phyloP scores from a whole-genome alignment of 2,888 invertebrate genomes.

The Brassicogethes aeneus region DNA sequence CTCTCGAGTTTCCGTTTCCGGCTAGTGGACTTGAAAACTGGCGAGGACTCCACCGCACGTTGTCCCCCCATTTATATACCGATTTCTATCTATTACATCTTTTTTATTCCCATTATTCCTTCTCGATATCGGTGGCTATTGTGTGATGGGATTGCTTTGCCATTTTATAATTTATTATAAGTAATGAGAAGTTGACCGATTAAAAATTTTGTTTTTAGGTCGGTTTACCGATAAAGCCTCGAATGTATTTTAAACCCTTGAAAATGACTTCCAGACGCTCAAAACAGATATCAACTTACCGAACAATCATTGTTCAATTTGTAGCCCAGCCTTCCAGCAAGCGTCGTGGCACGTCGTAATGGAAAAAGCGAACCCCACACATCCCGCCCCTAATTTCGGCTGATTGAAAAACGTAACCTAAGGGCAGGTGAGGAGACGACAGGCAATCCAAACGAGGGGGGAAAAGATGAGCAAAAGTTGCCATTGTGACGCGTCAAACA shows the following conservation, averaged over 20 bases:
- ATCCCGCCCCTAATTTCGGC: conserved; percentile 2
- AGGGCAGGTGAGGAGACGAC: conserved; percentile 30
- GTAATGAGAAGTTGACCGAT: too few relatives aligned
- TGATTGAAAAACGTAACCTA: conserved; percentile 31
- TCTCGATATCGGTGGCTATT: not conserved
- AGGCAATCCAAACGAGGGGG: conserved; percentile 16
- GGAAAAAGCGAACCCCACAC: not conserved
- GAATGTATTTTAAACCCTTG: too few relatives aligned
- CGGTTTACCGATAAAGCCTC: too few relatives aligned
- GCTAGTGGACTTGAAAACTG: conserved; percentile 41
- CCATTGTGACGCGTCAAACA: conserved; percentile 25
- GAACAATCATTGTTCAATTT: too few relatives aligned
- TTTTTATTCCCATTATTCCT: not conserved
- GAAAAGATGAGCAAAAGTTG: conserved; percentile 28
- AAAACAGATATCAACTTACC: too few relatives aligned
- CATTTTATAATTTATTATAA: too few relatives aligned
- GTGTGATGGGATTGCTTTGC: not conserved
- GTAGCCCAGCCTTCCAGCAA: too few relatives aligned
- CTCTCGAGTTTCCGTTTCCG: conserved; percentile 42
- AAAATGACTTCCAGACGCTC: too few relatives aligned
- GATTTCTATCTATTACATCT: conserved; percentile 1
- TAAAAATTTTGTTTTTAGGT: too few relatives aligned
- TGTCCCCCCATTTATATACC: conserved; percentile 2
- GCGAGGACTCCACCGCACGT: conserved; percentile 14
- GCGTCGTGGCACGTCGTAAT: too few relatives aligned